phyloP scores from a whole-genome alignment of 23 tunicate species.

The Trididemnum clinides region DNA sequence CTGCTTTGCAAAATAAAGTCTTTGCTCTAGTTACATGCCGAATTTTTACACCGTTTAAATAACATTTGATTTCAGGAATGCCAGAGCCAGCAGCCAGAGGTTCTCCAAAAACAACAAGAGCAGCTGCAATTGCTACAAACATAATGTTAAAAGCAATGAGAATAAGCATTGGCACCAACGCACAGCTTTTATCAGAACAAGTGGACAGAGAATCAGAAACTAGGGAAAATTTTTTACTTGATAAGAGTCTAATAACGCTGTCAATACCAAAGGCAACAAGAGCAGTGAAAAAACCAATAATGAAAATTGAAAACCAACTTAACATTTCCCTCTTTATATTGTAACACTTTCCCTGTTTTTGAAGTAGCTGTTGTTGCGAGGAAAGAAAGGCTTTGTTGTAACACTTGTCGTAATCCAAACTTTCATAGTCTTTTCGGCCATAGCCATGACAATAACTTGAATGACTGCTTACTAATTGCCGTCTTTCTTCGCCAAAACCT shows the following conservation, averaged over 20 bases:
- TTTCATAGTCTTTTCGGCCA: too few species aligned
- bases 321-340: conserved; percentile 63
- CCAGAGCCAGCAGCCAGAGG: conserved; percentile 99
- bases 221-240: conserved; percentile 60
- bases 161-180: conserved; percentile 33
- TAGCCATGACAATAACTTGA: too few species aligned
- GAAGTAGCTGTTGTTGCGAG: conserved; percentile 3
- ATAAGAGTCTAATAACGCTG: conserved; percentile 59
- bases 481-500: too few species aligned
- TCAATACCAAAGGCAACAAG: conserved; percentile 93
- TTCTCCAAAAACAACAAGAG: conserved; percentile 72
- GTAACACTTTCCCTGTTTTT: conserved; percentile 57
- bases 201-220: conserved; percentile 34
- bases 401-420: conserved; percentile 91
- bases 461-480: too few species aligned
- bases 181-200: conserved; percentile 46
- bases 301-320: conserved; percentile 84
- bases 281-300: conserved; percentile 79
- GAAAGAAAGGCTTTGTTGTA: conserved; percentile 61
- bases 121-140: conserved; percentile 69
- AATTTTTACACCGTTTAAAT: conserved; percentile 96
- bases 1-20: conserved; percentile 84
- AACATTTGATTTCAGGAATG: conserved; percentile 98
- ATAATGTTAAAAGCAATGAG: conserved; percentile 66
- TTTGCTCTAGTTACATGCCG: conserved; percentile 73